A percentile compares a stretch with the other conserved stretches of the same genome.
Conservation (phyloP, 2,113 vertebrate genomes). For the Psilopogon haemacephalus region DNA sequence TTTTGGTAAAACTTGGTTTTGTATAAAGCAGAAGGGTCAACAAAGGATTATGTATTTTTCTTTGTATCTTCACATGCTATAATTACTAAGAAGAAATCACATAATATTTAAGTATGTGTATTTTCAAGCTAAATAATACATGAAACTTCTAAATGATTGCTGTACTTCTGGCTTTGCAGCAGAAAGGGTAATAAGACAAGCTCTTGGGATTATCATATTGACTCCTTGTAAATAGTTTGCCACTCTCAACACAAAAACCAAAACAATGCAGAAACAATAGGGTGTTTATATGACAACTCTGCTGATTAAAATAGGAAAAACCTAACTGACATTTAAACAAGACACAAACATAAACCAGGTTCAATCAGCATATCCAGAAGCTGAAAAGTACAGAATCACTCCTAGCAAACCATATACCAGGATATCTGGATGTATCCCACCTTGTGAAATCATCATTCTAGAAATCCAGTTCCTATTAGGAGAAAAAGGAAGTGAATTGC, state of each 20-base stretch:
- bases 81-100: background rate
- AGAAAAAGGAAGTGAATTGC: background rate
- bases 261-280: background rate
- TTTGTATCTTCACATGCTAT: background rate
- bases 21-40: background rate
- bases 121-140: background rate
- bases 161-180: background rate
- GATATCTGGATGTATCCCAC: background rate
- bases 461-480: background rate
- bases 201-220: background rate
- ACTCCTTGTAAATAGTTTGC: background rate
- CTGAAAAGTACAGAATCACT: background rate
- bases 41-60: background rate
- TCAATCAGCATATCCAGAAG: background rate
- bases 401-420: background rate
- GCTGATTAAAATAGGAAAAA: background rate
- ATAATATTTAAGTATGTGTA: background rate
- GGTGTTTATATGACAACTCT: background rate
- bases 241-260: background rate
- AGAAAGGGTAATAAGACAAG: background rate
- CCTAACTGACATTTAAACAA: background rate
- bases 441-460: background rate
- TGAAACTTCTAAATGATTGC: background rate
- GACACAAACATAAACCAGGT: background rate
- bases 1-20: too few relatives aligned